Conservation (phyloP, 1,140 invertebrate species). For the Vanessa atalanta region DNA sequence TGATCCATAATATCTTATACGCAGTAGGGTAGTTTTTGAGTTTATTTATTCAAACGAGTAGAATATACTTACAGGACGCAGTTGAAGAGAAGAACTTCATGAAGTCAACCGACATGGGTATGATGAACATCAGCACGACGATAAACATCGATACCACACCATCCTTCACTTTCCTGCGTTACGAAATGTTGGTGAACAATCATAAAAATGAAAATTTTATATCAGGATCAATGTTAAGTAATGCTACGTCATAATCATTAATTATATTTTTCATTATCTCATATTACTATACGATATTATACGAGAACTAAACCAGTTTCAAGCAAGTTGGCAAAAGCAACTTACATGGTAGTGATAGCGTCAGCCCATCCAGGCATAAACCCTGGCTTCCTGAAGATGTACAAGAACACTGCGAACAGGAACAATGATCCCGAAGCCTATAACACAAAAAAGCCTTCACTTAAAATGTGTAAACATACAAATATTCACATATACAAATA, state of each 20-base stretch:
- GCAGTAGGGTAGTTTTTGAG: no score
- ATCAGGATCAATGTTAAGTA: no score
- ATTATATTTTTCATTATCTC: no score
- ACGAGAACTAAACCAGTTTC: no score
- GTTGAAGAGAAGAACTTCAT: constrained; percentile 83
- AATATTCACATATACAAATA: no score
- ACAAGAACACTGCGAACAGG: constrained; percentile 88
- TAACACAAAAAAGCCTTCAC: background rate
- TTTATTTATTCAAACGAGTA: background rate
- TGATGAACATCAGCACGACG: constrained; percentile 89
- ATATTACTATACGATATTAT: no score
- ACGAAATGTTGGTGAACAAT: no score
- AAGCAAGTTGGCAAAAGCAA: constrained; percentile 9
- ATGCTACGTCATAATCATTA: background rate
- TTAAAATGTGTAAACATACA: background rate
- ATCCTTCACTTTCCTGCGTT: constrained; percentile 86
- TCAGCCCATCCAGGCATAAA: constrained; percentile 90
- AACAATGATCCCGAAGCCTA: constrained; percentile 88
- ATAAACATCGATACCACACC: constrained; percentile 91
- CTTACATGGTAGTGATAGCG: constrained; percentile 82
- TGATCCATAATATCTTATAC: no score
- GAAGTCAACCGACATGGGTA: constrained; percentile 89
- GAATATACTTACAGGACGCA: constrained; percentile 57
- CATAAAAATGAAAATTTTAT: no score
- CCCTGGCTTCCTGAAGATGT: constrained; percentile 93